A percentile compares a stretch with the other conserved stretches of the same genome.
Conservation (phyloP, 2,888 invertebrate genomes). For the Acleris cristana region DNA sequence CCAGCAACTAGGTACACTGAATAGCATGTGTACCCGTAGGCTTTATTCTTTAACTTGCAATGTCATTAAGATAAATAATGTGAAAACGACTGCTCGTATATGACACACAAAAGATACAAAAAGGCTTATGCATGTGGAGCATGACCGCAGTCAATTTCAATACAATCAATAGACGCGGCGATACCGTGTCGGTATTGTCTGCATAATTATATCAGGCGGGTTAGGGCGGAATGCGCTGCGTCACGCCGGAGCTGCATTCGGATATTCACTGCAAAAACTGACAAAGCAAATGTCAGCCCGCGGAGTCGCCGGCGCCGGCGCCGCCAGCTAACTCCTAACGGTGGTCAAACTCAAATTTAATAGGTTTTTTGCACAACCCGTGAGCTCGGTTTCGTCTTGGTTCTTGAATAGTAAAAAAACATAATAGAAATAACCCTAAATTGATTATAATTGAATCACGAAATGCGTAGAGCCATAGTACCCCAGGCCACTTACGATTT, state of each 20-base stretch:
- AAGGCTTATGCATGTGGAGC: slow-evolving; percentile 34
- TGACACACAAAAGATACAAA: slow-evolving; percentile 32
- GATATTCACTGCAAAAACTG: slow-evolving; percentile 68
- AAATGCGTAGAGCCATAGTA: slow-evolving; percentile 42
- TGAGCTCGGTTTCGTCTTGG: slow-evolving; percentile 60
- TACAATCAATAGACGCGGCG: slow-evolving; percentile 50
- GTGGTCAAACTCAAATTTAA: slow-evolving; percentile 73
- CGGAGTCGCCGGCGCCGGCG: slow-evolving; percentile 47
- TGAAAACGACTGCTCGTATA: slow-evolving; percentile 28
- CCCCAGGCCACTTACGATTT: too few species aligned
- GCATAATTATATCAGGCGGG: slow-evolving; percentile 71
- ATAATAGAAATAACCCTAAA: slow-evolving; percentile 55
- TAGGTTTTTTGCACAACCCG: slow-evolving; percentile 66
- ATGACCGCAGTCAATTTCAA: slow-evolving; percentile 34
- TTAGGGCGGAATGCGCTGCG: slow-evolving; percentile 61
- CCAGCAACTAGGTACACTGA: slow-evolving; percentile 16
- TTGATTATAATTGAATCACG: slow-evolving; percentile 67
- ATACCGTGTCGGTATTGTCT: slow-evolving; percentile 58
- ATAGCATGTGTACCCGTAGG: slow-evolving; percentile 33
- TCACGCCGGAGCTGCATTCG: slow-evolving; percentile 68
- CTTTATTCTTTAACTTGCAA: slow-evolving; percentile 36
- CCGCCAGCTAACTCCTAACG: slow-evolving; percentile 68
- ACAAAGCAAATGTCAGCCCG: slow-evolving; percentile 50
- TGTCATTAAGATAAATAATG: slow-evolving; percentile 37
- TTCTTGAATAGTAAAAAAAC: slow-evolving; percentile 40